phyloP scores from a whole-genome alignment of 2,797 vertebrate genomes.

The Calcarius lapponicus region DNA sequence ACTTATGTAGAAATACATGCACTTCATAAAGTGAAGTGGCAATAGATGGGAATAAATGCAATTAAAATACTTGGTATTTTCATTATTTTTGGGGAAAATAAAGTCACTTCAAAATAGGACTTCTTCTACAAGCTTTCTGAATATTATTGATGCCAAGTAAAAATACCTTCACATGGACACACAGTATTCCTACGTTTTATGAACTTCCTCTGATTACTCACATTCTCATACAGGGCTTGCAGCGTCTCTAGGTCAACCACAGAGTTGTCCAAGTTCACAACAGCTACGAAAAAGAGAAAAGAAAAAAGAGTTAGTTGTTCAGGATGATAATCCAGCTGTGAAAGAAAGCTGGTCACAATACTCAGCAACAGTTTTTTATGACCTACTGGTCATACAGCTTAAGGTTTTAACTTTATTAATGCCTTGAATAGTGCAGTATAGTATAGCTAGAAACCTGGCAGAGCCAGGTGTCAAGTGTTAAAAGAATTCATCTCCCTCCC shows the following conservation, averaged over 20 bases:
- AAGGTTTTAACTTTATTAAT: conserved; percentile 34
- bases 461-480: conserved; percentile 41
- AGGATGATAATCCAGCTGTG: conserved; percentile 46
- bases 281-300: conserved; percentile 76
- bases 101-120: background rate
- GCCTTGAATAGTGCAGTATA: background rate
- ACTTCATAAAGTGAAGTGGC: background rate
- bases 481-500: conserved; percentile 47
- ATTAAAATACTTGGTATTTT: background rate
- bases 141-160: background rate
- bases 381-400: conserved; percentile 2
- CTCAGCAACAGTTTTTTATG: conserved; percentile 22
- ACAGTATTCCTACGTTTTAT: background rate
- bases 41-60: background rate
- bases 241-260: conserved; percentile 96
- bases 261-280: conserved; percentile 96
- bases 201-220: conserved; percentile 80
- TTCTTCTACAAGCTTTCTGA: background rate
- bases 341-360: conserved; percentile 40
- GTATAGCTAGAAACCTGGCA: background rate
- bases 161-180: background rate
- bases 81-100: background rate
- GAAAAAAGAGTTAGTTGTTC: conserved; percentile 44
- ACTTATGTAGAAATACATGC: background rate
- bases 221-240: conserved; percentile 97